Conservation (phyloP, 2,113 vertebrate species). For the Chloroceryle aenea region DNA sequence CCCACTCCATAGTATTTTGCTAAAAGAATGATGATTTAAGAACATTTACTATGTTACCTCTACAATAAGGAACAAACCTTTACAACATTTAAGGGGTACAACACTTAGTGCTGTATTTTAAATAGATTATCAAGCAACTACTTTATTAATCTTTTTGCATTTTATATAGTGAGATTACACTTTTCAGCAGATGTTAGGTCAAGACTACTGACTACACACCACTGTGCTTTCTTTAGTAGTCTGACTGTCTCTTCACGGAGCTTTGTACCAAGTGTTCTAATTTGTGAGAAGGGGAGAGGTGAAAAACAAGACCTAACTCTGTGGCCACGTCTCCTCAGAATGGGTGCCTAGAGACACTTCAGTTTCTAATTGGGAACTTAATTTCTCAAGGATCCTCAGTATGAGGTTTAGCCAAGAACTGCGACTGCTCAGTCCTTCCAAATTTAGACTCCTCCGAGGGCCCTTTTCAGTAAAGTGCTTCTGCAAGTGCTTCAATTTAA, state of each 20-base stretch:
- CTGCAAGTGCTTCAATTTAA: not conserved
- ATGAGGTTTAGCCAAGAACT: not conserved
- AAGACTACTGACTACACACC: not conserved
- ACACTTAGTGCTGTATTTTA: not conserved
- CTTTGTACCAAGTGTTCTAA: not conserved
- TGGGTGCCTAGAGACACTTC: not conserved
- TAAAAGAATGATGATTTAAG: not conserved
- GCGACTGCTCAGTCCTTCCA: not conserved
- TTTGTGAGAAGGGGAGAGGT: not conserved
- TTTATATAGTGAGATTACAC: not conserved
- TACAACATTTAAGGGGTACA: not conserved
- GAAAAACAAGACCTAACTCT: not conserved
- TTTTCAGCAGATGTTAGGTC: not conserved
- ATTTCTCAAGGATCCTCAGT: not conserved
- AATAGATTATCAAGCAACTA: not conserved
- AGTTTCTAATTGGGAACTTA: not conserved
- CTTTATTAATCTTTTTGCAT: not conserved
- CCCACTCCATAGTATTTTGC: not conserved
- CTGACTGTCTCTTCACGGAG: not conserved
- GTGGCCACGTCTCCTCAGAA: not conserved
- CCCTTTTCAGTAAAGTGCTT: not conserved
- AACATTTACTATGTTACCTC: not conserved
- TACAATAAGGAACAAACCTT: not conserved
- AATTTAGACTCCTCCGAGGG: not conserved
- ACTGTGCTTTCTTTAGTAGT: not conserved